phyloP scores from a whole-genome alignment of 2,888 invertebrate genomes.

The Oxytorus armatus region DNA sequence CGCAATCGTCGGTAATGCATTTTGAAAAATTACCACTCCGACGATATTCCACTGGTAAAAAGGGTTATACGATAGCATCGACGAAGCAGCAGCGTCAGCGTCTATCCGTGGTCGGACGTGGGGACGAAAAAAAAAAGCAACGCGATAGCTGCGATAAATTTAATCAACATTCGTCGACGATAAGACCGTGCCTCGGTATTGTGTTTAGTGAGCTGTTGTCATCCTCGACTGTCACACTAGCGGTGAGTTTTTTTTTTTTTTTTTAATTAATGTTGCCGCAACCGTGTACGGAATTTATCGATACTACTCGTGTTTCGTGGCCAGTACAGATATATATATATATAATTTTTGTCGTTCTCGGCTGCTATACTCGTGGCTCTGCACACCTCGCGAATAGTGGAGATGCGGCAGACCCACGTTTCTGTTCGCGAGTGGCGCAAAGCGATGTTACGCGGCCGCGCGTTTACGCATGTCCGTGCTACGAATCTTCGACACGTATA shows the following conservation, averaged over 20 bases:
- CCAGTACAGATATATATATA: not conserved
- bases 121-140: conserved; percentile 41
- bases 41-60: conserved; percentile 15
- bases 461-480: conserved; percentile 46
- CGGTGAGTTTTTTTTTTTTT: conserved; percentile 46
- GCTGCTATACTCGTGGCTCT: conserved; percentile 1
- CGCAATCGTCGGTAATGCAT: conserved; percentile 16
- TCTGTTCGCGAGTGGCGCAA: conserved; percentile 31
- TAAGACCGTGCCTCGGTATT: conserved; percentile 39
- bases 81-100: conserved; percentile 19
- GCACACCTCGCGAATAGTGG: conserved; percentile 8
- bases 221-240: conserved; percentile 14
- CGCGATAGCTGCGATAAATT: conserved; percentile 55
- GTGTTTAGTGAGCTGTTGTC: conserved; percentile 27
- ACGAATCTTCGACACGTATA: conserved; percentile 6
- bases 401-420: conserved; percentile 30
- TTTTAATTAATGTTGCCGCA: too few species aligned
- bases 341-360: conserved; percentile 6
- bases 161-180: conserved; percentile 55
- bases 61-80: conserved; percentile 6
- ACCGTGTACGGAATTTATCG: not conserved
- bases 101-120: conserved; percentile 34
- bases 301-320: not conserved
- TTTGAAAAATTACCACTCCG: not conserved
- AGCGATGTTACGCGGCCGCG: conserved; percentile 12